These are phyloP conservation scores for Quiscalus mexicanus DNA, from an alignment of 2,113 vertebrate genomes.

Conservation along the genomic window DNA sequence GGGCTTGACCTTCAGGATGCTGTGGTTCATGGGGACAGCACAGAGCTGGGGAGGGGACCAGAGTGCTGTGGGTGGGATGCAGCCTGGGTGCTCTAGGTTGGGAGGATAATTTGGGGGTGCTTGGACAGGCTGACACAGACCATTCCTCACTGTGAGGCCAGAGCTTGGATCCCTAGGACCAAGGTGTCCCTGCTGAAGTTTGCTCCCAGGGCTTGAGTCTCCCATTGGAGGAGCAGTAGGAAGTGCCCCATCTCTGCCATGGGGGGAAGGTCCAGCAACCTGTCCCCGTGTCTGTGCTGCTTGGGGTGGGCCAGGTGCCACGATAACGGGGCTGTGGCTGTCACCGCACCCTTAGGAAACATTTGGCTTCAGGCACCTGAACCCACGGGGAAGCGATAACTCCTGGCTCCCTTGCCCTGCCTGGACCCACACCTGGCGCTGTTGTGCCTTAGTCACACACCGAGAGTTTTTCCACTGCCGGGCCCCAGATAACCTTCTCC, in stretches of 20 bases:
- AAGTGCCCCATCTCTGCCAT: not conserved
- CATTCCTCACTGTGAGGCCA: not conserved
- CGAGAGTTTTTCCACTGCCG: not conserved
- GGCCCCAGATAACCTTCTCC: slow-evolving; percentile 66
- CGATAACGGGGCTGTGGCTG: slow-evolving; percentile 45
- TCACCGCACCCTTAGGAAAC: slow-evolving; percentile 69
- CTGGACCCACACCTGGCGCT: slow-evolving; percentile 57
- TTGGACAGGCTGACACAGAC: not conserved
- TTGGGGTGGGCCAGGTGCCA: slow-evolving; percentile 16
- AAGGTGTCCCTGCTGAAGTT: not conserved
- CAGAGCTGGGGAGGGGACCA: not conserved
- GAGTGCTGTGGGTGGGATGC: not conserved
- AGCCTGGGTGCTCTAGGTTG: not conserved
- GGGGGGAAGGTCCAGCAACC: not conserved
- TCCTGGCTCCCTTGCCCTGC: not conserved
- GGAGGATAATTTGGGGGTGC: not conserved
- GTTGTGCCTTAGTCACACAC: slow-evolving; percentile 51
- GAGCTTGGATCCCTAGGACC: not conserved
- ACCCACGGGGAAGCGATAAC: slow-evolving; percentile 43
- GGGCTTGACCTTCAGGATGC: not conserved
- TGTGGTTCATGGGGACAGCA: rapidly evolving
- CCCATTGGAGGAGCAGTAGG: rapidly evolving
- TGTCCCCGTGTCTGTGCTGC: rapidly evolving
- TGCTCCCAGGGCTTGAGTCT: not conserved
- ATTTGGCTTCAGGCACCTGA: slow-evolving; percentile 66